phyloP scores from a whole-genome alignment of 1,140 invertebrate genomes.

The Drosophila hydei region DNA sequence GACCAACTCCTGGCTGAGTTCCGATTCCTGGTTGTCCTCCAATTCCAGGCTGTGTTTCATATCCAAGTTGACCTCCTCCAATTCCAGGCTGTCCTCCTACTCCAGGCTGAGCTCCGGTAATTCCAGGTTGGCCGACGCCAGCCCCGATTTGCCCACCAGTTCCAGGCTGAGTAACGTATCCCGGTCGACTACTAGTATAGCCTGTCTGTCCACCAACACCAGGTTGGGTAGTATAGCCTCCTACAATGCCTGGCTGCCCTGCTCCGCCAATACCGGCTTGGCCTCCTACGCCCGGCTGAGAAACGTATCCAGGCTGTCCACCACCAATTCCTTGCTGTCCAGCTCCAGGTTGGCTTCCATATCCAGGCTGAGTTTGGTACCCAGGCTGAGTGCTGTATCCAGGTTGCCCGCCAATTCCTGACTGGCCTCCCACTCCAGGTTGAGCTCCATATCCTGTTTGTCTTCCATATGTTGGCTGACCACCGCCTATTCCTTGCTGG shows the following conservation, averaged over 20 bases:
- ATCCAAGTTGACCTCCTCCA: conserved; percentile 25
- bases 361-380: conserved; percentile 1
- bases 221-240: conserved; percentile 19
- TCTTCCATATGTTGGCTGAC: conserved; percentile 3
- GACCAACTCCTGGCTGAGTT: conserved; percentile 15
- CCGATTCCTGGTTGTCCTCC: conserved; percentile 19
- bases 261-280: conserved; percentile 18
- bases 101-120: background rate
- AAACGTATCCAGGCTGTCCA: background rate
- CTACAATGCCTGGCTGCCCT: background rate
- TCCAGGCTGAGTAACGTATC: conserved; percentile 17
- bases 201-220: conserved; percentile 20
- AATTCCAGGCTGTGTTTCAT: conserved; percentile 4
- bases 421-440: conserved; percentile 10
- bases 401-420: conserved; percentile 4
- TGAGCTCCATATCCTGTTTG: conserved; percentile 22
- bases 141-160: conserved; percentile 10
- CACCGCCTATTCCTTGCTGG: conserved; percentile 20
- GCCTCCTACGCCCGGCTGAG: background rate
- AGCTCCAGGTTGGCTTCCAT: background rate
- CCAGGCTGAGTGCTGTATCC: conserved; percentile 1
- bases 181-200: conserved; percentile 12
- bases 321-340: conserved; percentile 10
- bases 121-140: conserved; percentile 24
- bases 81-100: conserved; percentile 19